phyloP scores from a whole-genome alignment of 2,888 invertebrate species.

The Smittia aterrima region DNA sequence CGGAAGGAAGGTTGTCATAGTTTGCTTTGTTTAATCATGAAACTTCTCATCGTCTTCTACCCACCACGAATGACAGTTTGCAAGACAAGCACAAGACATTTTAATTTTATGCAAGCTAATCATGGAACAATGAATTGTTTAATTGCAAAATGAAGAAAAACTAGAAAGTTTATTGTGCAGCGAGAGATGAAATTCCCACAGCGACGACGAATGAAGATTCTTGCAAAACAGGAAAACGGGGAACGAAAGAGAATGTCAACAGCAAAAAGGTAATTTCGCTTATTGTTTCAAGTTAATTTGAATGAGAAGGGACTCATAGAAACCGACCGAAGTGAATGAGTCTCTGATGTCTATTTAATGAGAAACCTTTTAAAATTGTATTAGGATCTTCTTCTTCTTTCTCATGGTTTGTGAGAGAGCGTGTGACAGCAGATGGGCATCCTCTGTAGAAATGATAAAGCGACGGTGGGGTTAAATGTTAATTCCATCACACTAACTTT shows the following conservation, averaged over 20 bases:
- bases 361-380: slow-evolving; percentile 28
- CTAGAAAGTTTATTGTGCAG: not conserved
- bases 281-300: slow-evolving; percentile 33
- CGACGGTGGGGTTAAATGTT: no score
- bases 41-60: no score
- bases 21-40: no score
- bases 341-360: slow-evolving; percentile 21
- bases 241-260: slow-evolving; percentile 17
- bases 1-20: no score
- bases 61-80: no score
- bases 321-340: not conserved
- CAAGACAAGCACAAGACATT: no score
- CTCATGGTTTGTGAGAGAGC: no score
- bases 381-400: not conserved
- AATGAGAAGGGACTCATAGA: not conserved
- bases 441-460: no score
- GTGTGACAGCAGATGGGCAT: no score
- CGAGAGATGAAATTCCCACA: not conserved
- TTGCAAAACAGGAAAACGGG: not conserved
- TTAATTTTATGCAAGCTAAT: no score
- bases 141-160: slow-evolving; percentile 19
- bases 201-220: no score
- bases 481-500: no score
- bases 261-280: slow-evolving; percentile 22
- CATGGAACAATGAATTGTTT: slow-evolving; percentile 10